Evolutionary conservation across 37 sponge, comb jelly and placozoan species (phyloP).

Genomic region (Theonella swinhoei): DNA sequence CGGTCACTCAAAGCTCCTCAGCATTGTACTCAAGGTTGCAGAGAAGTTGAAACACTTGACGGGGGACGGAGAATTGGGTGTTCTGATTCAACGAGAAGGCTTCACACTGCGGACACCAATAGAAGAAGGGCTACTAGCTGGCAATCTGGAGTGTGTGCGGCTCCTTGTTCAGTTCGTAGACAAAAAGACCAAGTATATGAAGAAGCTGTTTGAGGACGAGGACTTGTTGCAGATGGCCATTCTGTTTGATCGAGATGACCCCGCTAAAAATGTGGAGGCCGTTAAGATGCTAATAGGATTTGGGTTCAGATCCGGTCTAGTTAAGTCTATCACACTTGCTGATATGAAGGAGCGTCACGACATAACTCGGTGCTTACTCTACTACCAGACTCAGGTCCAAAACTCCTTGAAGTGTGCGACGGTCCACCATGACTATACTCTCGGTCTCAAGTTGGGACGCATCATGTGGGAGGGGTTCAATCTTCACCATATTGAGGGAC

Average conservation of each 20-base stretch:
- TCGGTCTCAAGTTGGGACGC: conserved; percentile 8
- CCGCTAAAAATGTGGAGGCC: conserved; percentile 2
- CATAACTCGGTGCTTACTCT: conserved; percentile 39
- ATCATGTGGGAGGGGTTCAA: conserved; percentile 51
- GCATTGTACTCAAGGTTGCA: conserved; percentile 34
- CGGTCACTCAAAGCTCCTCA: conserved; percentile 41
- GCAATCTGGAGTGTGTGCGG: conserved; percentile 32
- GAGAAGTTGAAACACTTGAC: conserved; percentile 3
- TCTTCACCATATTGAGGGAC: conserved; percentile 14
- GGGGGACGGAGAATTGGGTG: conserved; percentile 1
- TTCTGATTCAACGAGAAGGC: conserved; percentile 12
- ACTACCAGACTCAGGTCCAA: conserved; percentile 56
- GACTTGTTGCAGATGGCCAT: conserved; percentile 42
- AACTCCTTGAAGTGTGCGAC: conserved; percentile 10
- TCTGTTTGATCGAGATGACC: not conserved
- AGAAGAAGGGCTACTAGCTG: conserved; percentile 41
- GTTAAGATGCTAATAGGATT: conserved; percentile 48
- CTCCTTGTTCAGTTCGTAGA: conserved; percentile 31
- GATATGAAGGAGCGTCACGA: not conserved
- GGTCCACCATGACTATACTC: not conserved
- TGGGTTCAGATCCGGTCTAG: conserved; percentile 46
- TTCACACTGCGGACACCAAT: conserved; percentile 26
- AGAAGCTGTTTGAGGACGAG: conserved; percentile 19
- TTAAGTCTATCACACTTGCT: conserved; percentile 31
- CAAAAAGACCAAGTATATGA: not conserved